phyloP scores from a whole-genome alignment of 2,888 invertebrate genomes.

The Nomada hirtipes region DNA sequence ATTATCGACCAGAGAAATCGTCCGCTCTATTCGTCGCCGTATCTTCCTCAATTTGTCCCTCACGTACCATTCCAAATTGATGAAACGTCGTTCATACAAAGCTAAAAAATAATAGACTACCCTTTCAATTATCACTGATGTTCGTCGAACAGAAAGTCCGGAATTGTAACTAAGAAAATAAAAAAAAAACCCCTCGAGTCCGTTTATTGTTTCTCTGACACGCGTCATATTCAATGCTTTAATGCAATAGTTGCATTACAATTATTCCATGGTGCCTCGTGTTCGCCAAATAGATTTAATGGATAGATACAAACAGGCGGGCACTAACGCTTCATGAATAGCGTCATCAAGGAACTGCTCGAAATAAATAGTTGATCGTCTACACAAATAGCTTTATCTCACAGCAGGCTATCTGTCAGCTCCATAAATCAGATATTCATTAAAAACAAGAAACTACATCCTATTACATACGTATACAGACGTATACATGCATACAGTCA shows the following conservation, averaged over 20 bases:
- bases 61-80: constrained; percentile 13
- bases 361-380: constrained; percentile 10
- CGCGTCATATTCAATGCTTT: neutral
- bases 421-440: constrained; percentile 16
- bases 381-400: constrained; percentile 12
- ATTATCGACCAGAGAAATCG: constrained; percentile 70
- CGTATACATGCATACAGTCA: no score
- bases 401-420: constrained; percentile 8
- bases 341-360: constrained; percentile 24
- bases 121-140: constrained; percentile 2
- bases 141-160: neutral
- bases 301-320: constrained; percentile 7
- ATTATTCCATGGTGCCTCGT: neutral
- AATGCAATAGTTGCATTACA: neutral
- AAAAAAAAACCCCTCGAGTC: no score
- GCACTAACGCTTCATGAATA: constrained; percentile 9
- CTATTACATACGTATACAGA: neutral
- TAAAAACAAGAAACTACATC: neutral
- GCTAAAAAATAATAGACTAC: neutral
- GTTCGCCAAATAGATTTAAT: constrained; percentile 16
- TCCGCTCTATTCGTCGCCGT: constrained; percentile 42
- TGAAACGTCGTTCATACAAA: neutral
- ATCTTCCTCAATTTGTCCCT: constrained; percentile 32
- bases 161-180: no score
- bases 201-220: neutral